Base-by-base conservation (phyloP, 2,113 vertebrate genomes). In the Bucco capensis region DNA sequence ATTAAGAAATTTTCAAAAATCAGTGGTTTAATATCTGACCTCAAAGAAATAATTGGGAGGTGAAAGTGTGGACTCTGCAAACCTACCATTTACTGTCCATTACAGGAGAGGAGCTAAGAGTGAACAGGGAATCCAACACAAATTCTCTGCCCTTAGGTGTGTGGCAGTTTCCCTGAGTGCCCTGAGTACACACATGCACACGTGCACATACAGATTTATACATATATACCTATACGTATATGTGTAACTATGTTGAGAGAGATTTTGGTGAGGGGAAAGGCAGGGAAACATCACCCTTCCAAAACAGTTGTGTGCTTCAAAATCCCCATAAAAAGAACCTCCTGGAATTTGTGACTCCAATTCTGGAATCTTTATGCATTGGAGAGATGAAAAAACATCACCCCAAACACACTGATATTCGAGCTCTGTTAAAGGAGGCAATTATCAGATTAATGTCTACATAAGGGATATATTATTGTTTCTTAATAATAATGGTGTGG, bases 141-240 rank as follows among this genome's bases (percentile, higher is more conserved):
- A 56, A 9, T 49, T 83, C 28, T 77, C 28, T 50, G 18, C 38
- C 44, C 19, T 31, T 27, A 37, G 10, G 22, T 80, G 12, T 19
- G 37, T 40, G 47, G 28, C 6, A 73, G 38, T 23, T 91, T 80
- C 50, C 17, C 7, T 10, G 38, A 56, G 22, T 78, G 30, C 56
- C 42, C 38, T 42, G 9, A 27, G 8, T 1, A 3, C 25, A 42
- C 1, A 3, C 21, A 67, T 8, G 2, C 14, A 49, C 8, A 18
- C 4, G 12, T 14, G 8, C 2, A 53, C 2, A 14, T 4, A 19
- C 13, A 11, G n/a, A n/a, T n/a, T n/a, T 40, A 1, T 37, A 42
- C 1, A 31, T 35, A 40, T 2, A 22, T 44, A n/a, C 44, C 44
- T 62, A 6, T 50, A 22, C 28, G 6, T 33, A 25, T 38, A 37